These are phyloP conservation scores for Heterodera carotae DNA, from an alignment of 1,140 invertebrate genomes.

Conservation along the genomic window DNA sequence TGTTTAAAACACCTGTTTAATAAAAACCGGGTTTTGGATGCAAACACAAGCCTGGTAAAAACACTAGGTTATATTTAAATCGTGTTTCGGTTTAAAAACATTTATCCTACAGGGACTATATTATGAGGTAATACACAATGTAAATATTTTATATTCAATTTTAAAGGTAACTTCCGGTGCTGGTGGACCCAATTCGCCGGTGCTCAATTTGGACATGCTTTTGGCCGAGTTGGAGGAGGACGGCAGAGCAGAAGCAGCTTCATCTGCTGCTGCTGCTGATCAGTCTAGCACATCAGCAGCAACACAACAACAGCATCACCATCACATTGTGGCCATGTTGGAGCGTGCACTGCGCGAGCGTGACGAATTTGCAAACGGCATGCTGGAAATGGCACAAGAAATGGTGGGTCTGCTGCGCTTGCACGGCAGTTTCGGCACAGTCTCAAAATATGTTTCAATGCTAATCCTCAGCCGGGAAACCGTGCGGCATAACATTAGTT, in stretches of 20 bases:
- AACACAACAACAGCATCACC: not conserved
- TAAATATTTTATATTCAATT: too few species aligned
- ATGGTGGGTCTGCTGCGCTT: conserved; percentile 30
- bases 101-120: too few species aligned
- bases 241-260: not conserved
- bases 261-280: not conserved
- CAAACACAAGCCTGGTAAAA: too few species aligned
- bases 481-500: too few species aligned
- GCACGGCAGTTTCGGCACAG: not conserved
- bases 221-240: conserved; percentile 33
- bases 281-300: too few species aligned
- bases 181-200: not conserved
- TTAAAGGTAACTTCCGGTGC: conserved; percentile 11
- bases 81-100: too few species aligned
- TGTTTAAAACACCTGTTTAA: too few species aligned
- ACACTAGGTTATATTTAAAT: too few species aligned
- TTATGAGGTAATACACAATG: too few species aligned
- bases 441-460: too few species aligned
- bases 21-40: too few species aligned
- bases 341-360: conserved; percentile 44
- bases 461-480: too few species aligned
- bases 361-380: conserved; percentile 43
- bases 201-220: conserved; percentile 38
- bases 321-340: conserved; percentile 26
- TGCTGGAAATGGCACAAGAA: conserved; percentile 49